phyloP scores from a whole-genome alignment of 2,888 invertebrate species.

The Leucania comma region DNA sequence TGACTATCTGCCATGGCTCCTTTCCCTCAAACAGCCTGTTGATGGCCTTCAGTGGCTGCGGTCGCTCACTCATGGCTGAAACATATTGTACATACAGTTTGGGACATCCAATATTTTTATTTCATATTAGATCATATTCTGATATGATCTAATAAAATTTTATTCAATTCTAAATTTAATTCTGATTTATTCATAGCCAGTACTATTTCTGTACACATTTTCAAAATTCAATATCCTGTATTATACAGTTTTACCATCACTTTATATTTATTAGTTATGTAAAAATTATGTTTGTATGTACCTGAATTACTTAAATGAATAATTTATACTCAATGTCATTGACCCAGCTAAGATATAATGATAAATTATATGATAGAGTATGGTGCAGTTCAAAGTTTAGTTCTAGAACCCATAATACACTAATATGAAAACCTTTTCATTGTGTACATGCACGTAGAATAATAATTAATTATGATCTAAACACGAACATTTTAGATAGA shows the following conservation, averaged over 20 bases:
- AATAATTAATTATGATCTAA: background rate
- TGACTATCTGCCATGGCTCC: conserved; percentile 96
- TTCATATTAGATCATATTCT: too few species aligned
- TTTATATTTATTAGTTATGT: background rate
- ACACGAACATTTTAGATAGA: background rate
- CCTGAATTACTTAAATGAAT: background rate
- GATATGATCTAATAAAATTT: too few species aligned
- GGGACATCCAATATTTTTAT: too few species aligned
- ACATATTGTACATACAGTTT: background rate
- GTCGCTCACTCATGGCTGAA: conserved; percentile 84
- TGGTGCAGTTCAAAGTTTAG: background rate
- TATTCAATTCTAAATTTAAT: too few species aligned
- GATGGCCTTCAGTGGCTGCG: conserved; percentile 87
- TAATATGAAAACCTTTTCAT: background rate
- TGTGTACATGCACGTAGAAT: background rate
- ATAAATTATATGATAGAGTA: conserved; percentile 13
- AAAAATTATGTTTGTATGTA: background rate
- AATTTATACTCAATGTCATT: background rate
- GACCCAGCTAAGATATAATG: background rate
- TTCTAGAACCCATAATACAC: background rate
- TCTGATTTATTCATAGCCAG: too few species aligned
- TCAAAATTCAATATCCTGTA: too few species aligned
- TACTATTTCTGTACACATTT: too few species aligned
- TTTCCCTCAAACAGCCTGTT: conserved; percentile 92
- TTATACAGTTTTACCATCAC: background rate